Base-by-base conservation (phyloP, 2,888 invertebrate species). In the Erynnis tages region DNA sequence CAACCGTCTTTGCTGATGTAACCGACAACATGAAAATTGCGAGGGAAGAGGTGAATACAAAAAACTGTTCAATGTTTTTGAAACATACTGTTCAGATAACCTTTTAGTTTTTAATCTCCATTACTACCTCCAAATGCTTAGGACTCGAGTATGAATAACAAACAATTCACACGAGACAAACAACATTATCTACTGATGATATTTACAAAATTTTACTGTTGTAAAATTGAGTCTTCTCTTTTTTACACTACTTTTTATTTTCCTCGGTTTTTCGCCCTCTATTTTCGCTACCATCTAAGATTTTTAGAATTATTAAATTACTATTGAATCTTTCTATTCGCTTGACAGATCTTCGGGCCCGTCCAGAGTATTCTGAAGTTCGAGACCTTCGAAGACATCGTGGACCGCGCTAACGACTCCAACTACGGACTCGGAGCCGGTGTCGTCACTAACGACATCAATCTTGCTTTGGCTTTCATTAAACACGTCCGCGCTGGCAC, bases 321-420 rank as follows among this genome's bases (percentile, higher is more conserved):
- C 1, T 27, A 27, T 2, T 30, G 8, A 17, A 34, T 16, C 8
- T n/a, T 1, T 8, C 11, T 17, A n/a, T n/a, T n/a, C n/a, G n/a
- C n/a, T n/a, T n/a, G 8, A 21, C 63, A 96, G 96, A 97, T 98
- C 71, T 97, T 97, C 77, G 97, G 97, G 0, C 97, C 97, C 0
- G 97, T 97, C 4, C 97, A 97, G 80, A 93, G 93, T 57, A 96
- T 97, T 63, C 90, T 97, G 38, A 96, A 96, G 79, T 97, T 97
- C 66, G 93, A 93, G 32, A 92, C 91, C 1, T 82, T 96, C 59
- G 94, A 94, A 6, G 97, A 98, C 76, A 95, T 95, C 0, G 93
- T 98, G 29, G 93, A 95, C 69, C 91, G 96, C 58, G 96, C 97
- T 25, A 98, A 98, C 77, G 90, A 93, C 68, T 95, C 96, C 5